Evolutionary conservation across 35 echinoderm and acorn worm species (phyloP), one percentile per base, ranked within the genome.

Genomic region (Acanthaster planci): DNA sequence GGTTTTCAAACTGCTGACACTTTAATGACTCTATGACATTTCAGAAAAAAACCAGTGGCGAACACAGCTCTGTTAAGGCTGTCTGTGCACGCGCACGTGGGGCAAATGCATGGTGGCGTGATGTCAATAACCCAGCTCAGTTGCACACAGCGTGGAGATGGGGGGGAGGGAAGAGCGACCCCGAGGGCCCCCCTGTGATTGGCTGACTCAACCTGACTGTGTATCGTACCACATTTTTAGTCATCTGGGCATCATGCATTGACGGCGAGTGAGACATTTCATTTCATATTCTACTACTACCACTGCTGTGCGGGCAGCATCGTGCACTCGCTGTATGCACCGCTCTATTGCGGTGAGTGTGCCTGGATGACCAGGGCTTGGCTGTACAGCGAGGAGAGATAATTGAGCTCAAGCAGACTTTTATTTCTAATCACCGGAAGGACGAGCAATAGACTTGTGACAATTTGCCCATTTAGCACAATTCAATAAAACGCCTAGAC

Each of bases 211-310:
- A 14, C 30, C 7, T 35, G 64, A 72, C 64, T 72, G 64, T 72
- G 64, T 72, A 29, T 26, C 10, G 14, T 47, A 10, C 22, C 56
- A 59, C 19, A 59, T 14, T 27, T 72, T 4, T 72, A 72, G 64
- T 72, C 64, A 72, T 0, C 29, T 8, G 8, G 14, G 64, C 29
- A 72, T 72, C 30, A 72, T 72, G 64, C 64, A 72, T 72, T 72
- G 64, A 72, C 64, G 64, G 64, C 15, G 26, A 6, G 64, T 1
- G 64, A 72, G 64, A 72, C 64, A 29, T 19, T 26, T 72, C 64
- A 72, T 72, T 72, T 72, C 64, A 26, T 72, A 72, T 72, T 72
- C 64, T 35, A 72, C 64, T 31, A 72, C 42, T 6, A 47, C 12
- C 42, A 47, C 42, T 12, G 42, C 4, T 47, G 12, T 47, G 42